Conservation (phyloP, 1,140 invertebrate species). For the Hydropsyche tenuis region DNA sequence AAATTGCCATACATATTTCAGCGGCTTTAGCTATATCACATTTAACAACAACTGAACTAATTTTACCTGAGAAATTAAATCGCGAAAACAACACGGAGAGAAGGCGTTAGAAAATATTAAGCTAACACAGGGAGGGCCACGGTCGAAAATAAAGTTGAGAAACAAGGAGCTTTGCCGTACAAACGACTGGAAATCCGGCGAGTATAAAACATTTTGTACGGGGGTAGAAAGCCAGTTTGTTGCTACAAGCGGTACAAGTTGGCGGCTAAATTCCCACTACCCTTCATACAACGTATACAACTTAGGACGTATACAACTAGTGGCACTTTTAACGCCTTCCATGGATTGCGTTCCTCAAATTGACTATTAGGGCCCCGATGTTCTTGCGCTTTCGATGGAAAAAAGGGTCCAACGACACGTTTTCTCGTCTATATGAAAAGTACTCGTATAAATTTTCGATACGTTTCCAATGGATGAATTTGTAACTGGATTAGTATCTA, state of each 20-base stretch:
- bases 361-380: constrained; percentile 27
- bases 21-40: too few relatives aligned
- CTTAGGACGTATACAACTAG: too few relatives aligned
- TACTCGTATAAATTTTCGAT: constrained; percentile 20
- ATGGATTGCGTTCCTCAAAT: constrained; percentile 35
- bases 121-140: neutral
- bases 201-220: constrained; percentile 35
- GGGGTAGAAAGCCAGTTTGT: constrained; percentile 35
- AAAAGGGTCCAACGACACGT: constrained; percentile 21
- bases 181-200: constrained; percentile 19
- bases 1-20: too few relatives aligned
- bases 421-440: constrained; percentile 18
- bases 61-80: too few relatives aligned
- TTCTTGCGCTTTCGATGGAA: neutral
- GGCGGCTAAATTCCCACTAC: constrained; percentile 13
- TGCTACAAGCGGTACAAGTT: constrained; percentile 39
- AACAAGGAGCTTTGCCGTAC: neutral
- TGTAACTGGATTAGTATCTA: too few relatives aligned
- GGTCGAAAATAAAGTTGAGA: too few relatives aligned
- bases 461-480: neutral
- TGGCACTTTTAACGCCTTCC: neutral
- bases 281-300: constrained; percentile 22
- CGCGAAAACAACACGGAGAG: too few relatives aligned
- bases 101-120: neutral
- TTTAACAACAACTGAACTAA: too few relatives aligned